A percentile compares a stretch with the other conserved stretches of the same genome.
These are phyloP conservation scores for Cyaniris semiargus DNA, from an alignment of 2,888 invertebrate species.

Conservation along the genomic window DNA sequence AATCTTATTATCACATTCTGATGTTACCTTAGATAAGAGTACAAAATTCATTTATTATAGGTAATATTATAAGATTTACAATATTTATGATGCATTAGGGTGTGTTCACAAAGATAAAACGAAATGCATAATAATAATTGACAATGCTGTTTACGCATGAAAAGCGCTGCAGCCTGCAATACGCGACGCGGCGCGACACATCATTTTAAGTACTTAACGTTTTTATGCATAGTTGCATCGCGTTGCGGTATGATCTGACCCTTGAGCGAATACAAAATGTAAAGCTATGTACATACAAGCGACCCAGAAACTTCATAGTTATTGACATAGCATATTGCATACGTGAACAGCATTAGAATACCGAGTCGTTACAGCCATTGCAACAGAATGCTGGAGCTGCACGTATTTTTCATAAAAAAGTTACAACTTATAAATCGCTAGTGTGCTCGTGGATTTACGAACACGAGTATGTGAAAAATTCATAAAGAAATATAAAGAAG, in stretches of 20 bases:
- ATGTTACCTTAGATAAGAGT: slow-evolving; percentile 1
- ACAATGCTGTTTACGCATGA: neutral
- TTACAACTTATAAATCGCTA: neutral
- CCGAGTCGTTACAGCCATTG: neutral
- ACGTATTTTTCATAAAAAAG: slow-evolving; percentile 10
- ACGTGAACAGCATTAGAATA: slow-evolving; percentile 7
- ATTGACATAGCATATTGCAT: slow-evolving; percentile 11
- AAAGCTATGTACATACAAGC: neutral
- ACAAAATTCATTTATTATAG: neutral
- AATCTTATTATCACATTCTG: slow-evolving; percentile 26
- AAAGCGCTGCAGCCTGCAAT: neutral
- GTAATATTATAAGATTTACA: neutral
- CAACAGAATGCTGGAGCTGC: neutral
- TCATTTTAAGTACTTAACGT: neutral
- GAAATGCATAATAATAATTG: too few relatives aligned
- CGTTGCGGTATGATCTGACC: too few relatives aligned
- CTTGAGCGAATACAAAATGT: neutral
- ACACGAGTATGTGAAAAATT: neutral
- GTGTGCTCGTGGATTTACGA: neutral
- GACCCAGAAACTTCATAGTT: slow-evolving; percentile 4
- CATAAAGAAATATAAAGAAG: neutral
- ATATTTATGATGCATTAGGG: neutral
- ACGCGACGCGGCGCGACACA: neutral
- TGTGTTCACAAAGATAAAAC: neutral
- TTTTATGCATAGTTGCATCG: neutral